Evolutionary conservation across 2,888 invertebrate genomes (phyloP), one percentile per base, ranked within the genome.

Genomic region (Dascillus cervinus): DNA sequence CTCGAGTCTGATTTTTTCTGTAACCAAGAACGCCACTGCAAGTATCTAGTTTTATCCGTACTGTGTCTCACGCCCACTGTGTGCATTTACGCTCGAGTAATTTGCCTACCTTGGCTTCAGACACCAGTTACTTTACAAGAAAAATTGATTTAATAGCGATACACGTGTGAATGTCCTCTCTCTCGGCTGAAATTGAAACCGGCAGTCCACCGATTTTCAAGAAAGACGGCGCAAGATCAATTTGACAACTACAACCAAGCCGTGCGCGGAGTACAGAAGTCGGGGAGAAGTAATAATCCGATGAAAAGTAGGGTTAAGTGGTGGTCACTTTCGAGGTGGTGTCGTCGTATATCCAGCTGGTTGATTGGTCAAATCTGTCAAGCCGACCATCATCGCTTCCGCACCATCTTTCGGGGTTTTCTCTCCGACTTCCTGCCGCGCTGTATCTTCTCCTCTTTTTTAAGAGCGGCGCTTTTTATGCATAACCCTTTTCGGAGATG

Each of bases 311-410:
- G 43, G 45, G 45, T 45, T 45, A 45, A 45, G 41, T 45, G 40
- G 41, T 35, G 39, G 46, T 34, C 44, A 43, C 50, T 42, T n/a
- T n/a, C 37, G 47, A 47, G 49, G 44, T 43, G 41, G 47, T 55
- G 50, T 55, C 55, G 49, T 43, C 45, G 44, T 47, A 49, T 48
- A 50, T 53, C 50, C 51, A 45, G 34, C 35, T 37, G 46, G 49
- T 42, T 54, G 55, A 55, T 54, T 50, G 53, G 52, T 51, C 49
- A 49, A 52, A 51, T 54, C 51, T 53, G 53, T 55, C 55, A 52
- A 43, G 43, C 23, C 41, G 47, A 37, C 24, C 42, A 43, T 45
- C 42, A 39, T 33, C 43, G 32, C 42, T 38, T 41, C 43, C 39
- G 34, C 15, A 30, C 34, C 14, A 22, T n/a, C 41, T 27, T 31